Evolutionary conservation across 2,113 vertebrate genomes (phyloP), one percentile per base, ranked within the genome.

Genomic region (Chionomys nivalis): DNA sequence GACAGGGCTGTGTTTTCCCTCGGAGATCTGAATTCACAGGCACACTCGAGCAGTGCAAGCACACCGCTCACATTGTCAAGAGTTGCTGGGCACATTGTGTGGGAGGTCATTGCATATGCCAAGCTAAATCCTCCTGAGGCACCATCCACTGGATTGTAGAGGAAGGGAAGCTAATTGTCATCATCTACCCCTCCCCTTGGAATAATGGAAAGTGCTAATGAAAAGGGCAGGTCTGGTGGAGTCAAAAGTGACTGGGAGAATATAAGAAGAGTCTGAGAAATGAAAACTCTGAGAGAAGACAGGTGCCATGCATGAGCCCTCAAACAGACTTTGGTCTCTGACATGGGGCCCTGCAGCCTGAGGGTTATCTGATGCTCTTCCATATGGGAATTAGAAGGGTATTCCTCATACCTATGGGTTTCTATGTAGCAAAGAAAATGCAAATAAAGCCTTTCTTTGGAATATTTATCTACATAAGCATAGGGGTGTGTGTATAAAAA

Each of bases 321-420:
- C 2, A 14, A 33, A 66, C 63, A 2, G 1, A 68, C 26, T 21
- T 36, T 49, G 10, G 14, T 31, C 7, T 1, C 13, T 39, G 76
- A 42, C 42, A 19, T 36, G 5, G 76, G 90, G 31, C 17, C 10
- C 63, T 17, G 21, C 0, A 42, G 47, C 33, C 3, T 12, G 10
- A 28, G 52, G 6, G 23, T 5, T 21, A 33, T 17, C 7, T 39
- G 73, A 65, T 5, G 2, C 7, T 4, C 11, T 24, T 33, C 55
- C 31, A 5, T 0, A 5, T 3, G 0, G 26, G 47, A 31, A n/a
- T 26, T 49, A 47, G n/a, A 73, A 72, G 21, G 0, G 0, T 19
- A 24, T 19, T n/a, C n/a, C 65, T 52, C 28, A 3, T 2, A 61
- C 24, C 33, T 26, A 39, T 31, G n/a, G 7, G 33, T 23, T 26